Evolutionary conservation across 2,797 vertebrate species (phyloP), one percentile per base, ranked within the genome.

Genomic region (Hapalemur alaotrensis): DNA sequence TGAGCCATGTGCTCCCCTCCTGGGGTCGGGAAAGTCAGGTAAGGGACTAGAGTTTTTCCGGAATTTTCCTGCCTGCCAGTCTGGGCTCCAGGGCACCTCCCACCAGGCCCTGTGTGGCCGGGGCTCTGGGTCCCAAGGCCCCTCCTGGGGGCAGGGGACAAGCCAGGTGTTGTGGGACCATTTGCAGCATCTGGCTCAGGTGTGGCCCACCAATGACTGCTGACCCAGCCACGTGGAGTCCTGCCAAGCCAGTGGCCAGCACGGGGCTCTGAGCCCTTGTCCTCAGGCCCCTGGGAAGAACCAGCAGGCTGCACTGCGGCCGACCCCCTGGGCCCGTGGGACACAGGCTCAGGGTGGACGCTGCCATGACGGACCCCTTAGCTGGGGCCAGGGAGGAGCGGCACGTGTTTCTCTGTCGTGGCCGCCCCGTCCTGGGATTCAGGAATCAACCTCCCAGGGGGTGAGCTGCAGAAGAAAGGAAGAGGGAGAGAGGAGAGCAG

Each of bases 161-260:
- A 0, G 0, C 12, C 17, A 1, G 10, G 13, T 2, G 0, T 5
- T 0, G 5, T 8, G 2, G 8, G 48, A 28, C 4, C 0, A 0
- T 6, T 30, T 7, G 32, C 54, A 13, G 61, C 30, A 0, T 9
- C 61, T 2, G 14, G 57, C 61, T 20, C 41, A 9, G 13, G 20
- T 32, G 9, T 18, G 0, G 0, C 52, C 43, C 46, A 0, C 2
- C 48, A 3, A 0, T 38, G 52, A 38, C 50, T 43, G 2, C 5
- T 7, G 32, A 48, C 48, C 25, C 50, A 23, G 10, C 67, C 11
- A 0, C 4, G 32, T 0, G 10, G n/a, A 22, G 35, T 30, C 61
- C 79, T 48, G 10, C 20, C 1, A 8, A 17, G 9, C 0, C 1
- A 4, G 3, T 4, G 6, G 5, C 17, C 69, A 48, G 30, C 1